Conservation (phyloP, 2,888 invertebrate species). For the Trachelus iudaicus region DNA sequence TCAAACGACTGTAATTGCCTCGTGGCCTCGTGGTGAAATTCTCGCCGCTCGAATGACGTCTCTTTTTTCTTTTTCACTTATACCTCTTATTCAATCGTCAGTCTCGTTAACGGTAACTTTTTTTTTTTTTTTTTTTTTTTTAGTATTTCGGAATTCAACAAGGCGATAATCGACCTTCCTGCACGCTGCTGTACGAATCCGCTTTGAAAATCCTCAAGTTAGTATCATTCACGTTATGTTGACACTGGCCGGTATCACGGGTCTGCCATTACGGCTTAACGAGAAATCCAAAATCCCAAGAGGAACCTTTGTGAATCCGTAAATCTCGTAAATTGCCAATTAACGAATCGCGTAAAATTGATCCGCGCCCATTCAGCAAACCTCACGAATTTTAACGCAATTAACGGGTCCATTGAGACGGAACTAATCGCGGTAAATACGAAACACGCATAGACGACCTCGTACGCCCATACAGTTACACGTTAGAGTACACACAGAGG, state of each 20-base stretch:
- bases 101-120: background rate
- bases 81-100: background rate
- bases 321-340: conserved; percentile 15
- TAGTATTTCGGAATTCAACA: background rate
- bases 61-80: background rate
- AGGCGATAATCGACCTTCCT: background rate
- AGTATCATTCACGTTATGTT: background rate
- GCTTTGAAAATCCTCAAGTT: background rate
- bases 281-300: background rate
- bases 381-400: conserved; percentile 18
- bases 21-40: background rate
- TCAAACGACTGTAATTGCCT: background rate
- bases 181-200: background rate
- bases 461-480: background rate
- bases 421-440: background rate
- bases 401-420: conserved; percentile 15
- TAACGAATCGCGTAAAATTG: conserved; percentile 15
- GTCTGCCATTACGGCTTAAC: background rate
- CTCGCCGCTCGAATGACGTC: background rate
- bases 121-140: background rate
- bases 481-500: background rate
- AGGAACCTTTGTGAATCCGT: background rate
- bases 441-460: background rate
- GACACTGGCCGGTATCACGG: background rate
- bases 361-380: background rate